Evolutionary conservation across 1,140 invertebrate species (phyloP).

Genomic region (Arion vulgaris): DNA sequence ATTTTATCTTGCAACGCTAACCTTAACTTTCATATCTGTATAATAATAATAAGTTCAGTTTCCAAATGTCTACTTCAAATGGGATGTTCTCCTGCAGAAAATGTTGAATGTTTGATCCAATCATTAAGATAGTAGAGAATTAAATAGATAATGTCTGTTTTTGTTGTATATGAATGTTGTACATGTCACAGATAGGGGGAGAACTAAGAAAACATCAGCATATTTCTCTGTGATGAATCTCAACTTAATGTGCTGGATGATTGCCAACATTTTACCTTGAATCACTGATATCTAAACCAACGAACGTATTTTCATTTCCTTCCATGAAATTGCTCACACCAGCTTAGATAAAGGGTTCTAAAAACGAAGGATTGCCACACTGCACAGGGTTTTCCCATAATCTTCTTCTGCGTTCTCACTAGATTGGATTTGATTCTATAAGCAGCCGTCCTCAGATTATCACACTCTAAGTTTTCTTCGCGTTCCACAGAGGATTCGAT

Average conservation of each 20-base stretch:
- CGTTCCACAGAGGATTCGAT: no score
- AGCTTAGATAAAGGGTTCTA: no score
- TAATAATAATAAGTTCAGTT: background rate
- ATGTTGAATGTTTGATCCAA: background rate
- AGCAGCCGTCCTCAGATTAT: no score
- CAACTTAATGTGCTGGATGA: background rate
- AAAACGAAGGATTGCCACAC: no score
- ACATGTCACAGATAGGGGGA: background rate
- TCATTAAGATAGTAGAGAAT: background rate
- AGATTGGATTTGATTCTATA: no score
- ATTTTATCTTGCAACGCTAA: background rate
- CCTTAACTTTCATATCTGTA: background rate
- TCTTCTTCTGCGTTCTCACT: no score
- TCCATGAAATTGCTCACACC: no score
- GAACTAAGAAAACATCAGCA: background rate
- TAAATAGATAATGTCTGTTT: background rate
- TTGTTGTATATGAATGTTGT: background rate
- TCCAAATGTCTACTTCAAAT: background rate
- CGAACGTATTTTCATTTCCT: no score
- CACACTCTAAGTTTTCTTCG: no score
- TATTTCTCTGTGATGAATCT: background rate
- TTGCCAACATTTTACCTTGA: background rate
- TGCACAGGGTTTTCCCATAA: no score
- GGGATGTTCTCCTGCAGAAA: background rate
- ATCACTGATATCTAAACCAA: no score